These are phyloP conservation scores for Caenorhabditis inopinata DNA, from an alignment of 1,140 invertebrate genomes.

Conservation along the genomic window DNA sequence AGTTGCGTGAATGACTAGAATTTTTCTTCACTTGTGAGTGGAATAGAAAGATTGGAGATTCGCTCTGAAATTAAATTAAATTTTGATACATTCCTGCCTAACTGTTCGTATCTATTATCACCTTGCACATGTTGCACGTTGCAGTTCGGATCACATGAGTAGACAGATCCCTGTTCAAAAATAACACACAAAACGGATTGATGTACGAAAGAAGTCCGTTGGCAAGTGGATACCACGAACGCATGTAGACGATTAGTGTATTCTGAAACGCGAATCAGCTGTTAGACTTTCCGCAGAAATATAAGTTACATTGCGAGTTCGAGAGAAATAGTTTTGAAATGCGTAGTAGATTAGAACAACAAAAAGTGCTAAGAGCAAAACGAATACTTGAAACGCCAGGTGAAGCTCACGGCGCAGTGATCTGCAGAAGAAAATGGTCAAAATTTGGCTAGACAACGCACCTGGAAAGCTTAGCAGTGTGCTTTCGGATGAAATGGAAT, in stretches of 20 bases:
- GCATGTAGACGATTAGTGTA: constrained; percentile 5
- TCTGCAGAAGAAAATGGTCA: not conserved
- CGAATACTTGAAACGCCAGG: not conserved
- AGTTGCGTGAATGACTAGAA: no score
- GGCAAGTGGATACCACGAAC: not conserved
- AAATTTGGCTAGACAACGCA: not conserved
- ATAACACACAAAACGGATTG: not conserved
- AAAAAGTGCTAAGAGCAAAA: not conserved
- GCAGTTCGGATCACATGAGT: not conserved
- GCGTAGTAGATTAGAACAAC: not conserved
- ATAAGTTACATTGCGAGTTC: not conserved
- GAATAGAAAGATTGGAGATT: not conserved
- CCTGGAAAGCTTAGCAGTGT: not conserved
- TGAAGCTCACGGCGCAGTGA: not conserved
- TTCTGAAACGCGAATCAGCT: not conserved
- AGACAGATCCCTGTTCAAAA: not conserved
- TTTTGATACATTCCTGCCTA: not conserved
- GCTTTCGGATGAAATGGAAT: not conserved
- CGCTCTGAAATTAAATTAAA: not conserved
- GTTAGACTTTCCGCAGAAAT: no score
- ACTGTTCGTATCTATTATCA: not conserved
- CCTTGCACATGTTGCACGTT: not conserved
- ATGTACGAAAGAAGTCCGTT: not conserved
- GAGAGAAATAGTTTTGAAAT: not conserved
- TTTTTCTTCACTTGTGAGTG: no score